phyloP scores from a whole-genome alignment of 1,140 invertebrate genomes.

The Drosophila ananassae region DNA sequence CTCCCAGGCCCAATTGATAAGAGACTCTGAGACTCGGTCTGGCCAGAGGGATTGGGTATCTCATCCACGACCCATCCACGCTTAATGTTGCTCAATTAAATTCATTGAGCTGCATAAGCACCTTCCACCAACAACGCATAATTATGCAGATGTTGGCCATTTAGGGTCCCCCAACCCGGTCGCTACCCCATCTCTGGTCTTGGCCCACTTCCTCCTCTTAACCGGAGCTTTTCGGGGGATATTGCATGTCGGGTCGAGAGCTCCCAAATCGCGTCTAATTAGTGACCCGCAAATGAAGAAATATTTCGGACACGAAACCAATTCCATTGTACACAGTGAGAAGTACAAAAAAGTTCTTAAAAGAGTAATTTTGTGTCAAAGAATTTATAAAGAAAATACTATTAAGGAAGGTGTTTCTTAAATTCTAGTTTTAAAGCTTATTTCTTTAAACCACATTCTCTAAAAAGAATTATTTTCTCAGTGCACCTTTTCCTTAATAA shows the following conservation, averaged over 20 bases:
- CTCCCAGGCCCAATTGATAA: constrained; percentile 46
- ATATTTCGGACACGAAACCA: constrained; percentile 43
- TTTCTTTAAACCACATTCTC: too few species aligned
- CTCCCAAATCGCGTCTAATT: constrained; percentile 49
- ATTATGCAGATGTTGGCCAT: constrained; percentile 52
- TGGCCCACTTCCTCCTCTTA: constrained; percentile 8
- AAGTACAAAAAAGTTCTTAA: neutral
- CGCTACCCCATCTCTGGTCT: neutral
- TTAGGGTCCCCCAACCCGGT: constrained; percentile 21
- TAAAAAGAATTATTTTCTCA: neutral
- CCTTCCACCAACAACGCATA: constrained; percentile 45
- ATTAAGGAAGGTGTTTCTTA: too few species aligned
- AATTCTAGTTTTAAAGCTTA: too few species aligned
- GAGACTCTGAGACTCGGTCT: neutral
- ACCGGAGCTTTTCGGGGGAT: constrained; percentile 1
- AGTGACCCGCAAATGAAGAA: constrained; percentile 51
- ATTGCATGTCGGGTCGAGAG: constrained; percentile 40
- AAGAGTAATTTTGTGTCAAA: neutral
- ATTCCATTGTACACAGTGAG: constrained; percentile 18
- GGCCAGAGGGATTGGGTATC: too few species aligned
- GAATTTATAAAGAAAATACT: neutral
- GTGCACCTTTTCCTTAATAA: constrained; percentile 11
- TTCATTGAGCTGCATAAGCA: constrained; percentile 53
- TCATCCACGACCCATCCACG: constrained; percentile 13
- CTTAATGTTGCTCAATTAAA: constrained; percentile 47